Evolutionary conservation across 2,113 vertebrate genomes (phyloP).

Genomic region (zebrafish (Danio rerio)): GRCz12tu NC_133192.1:9168501-9169000

Average conservation of each 20-base stretch:
- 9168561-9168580: constrained; percentile 23
- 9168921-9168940: too few relatives aligned
- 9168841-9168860: too few relatives aligned
- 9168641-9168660: constrained; percentile 86
- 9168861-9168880: too few relatives aligned
- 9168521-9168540: not conserved
- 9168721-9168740: constrained; percentile 77
- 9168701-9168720: constrained; percentile 96
- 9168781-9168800: too few relatives aligned
- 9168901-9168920: too few relatives aligned
- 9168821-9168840: too few relatives aligned
- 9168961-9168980: too few relatives aligned
- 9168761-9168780: too few relatives aligned
- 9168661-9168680: constrained; percentile 89
- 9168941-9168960: too few relatives aligned
- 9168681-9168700: constrained; percentile 87
- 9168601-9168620: constrained; percentile 89
- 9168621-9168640: constrained; percentile 86
- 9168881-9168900: too few relatives aligned
- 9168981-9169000: too few relatives aligned
- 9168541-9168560: not conserved
- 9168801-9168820: too few relatives aligned
- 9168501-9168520: not conserved
- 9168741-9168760: constrained; percentile 18
- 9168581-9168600: constrained; percentile 96